These are phyloP conservation scores for Trachelus tabidus DNA, from an alignment of 2,888 invertebrate species.

Conservation along the genomic window DNA sequence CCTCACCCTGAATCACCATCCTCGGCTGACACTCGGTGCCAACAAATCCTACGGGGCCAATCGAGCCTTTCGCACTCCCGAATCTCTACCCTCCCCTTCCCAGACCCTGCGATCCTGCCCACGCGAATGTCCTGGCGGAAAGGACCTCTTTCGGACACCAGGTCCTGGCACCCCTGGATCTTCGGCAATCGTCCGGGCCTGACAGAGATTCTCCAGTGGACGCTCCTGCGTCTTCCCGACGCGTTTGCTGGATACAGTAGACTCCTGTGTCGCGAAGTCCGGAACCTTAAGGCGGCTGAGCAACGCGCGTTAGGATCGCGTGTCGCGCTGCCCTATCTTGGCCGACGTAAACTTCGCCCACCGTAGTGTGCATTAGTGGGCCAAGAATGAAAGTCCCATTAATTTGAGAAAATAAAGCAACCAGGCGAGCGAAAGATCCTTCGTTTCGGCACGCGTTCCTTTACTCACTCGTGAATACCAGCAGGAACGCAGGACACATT, in stretches of 20 bases:
- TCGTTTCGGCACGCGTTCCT: not conserved
- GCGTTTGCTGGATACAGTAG: not conserved
- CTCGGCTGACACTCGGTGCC: not conserved
- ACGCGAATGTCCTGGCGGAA: not conserved
- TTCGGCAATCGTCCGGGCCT: too few relatives aligned
- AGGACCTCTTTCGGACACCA: not conserved
- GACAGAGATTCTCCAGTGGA: not conserved
- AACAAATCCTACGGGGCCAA: not conserved
- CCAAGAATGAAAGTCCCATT: not conserved
- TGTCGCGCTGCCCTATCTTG: not conserved
- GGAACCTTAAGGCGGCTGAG: not conserved
- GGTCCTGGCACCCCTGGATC: not conserved
- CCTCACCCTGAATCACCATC: slow-evolving; percentile 6
- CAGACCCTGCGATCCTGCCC: not conserved
- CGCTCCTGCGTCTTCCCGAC: not conserved
- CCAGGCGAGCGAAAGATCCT: not conserved
- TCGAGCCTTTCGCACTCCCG: not conserved
- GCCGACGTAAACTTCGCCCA: not conserved
- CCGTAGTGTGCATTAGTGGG: not conserved
- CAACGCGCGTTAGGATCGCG: not conserved
- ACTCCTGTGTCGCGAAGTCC: not conserved
- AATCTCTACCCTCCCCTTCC: not conserved
- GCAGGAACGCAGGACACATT: slow-evolving; percentile 25
- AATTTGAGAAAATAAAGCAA: not conserved
- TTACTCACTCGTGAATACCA: not conserved